Base-by-base conservation (phyloP, 2,888 invertebrate species). In the Dinocampus coccinellae region DNA sequence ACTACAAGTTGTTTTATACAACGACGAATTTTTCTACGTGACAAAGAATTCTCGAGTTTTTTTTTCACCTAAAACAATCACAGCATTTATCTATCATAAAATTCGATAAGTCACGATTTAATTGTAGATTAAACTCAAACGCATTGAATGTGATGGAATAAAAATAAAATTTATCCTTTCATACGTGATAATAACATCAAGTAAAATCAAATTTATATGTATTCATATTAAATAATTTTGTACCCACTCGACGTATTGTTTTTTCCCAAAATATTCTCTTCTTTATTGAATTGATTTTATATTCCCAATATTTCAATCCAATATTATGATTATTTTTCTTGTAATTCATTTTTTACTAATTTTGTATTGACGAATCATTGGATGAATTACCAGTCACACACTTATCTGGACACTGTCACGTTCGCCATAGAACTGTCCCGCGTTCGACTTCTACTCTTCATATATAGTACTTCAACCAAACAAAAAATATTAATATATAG, bases 21-120 rank as follows among this genome's bases (percentile, higher is more conserved):
- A 22, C 34, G 42, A 47, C 29, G 20, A 20, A 68, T 20, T 60
- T 24, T 47, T 34, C 34, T 68, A 22, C 11, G 16, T 29, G 68
- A 60, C 60, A 22, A 22, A 47, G 22, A n/a, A 1, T 47, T 1
- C n/a, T 22, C 33, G n/a, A 68, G 53, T 52, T 13, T 60, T 34
- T 26, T 68, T 60, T 34, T 47, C 6, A 42, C 68, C 68, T 68
- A 34, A 42, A 67, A 67, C 57, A 57, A 36, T 36, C 16, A 42
- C 16, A 36, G 39, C 26, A 11, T 16, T 20, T 3, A 1, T n/a
- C 4, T 47, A 16, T 20, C 47, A 16, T 16, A 16, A n/a, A n/a
- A n/a, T n/a, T n/a, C n/a, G n/a, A n/a, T n/a, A n/a, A n/a, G n/a
- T n/a, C n/a, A n/a, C n/a, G n/a, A n/a, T n/a, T n/a, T n/a, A n/a